These are phyloP conservation scores for Sepiola atlantica DNA, from an alignment of 2,888 invertebrate genomes.

Conservation along the genomic window DNA sequence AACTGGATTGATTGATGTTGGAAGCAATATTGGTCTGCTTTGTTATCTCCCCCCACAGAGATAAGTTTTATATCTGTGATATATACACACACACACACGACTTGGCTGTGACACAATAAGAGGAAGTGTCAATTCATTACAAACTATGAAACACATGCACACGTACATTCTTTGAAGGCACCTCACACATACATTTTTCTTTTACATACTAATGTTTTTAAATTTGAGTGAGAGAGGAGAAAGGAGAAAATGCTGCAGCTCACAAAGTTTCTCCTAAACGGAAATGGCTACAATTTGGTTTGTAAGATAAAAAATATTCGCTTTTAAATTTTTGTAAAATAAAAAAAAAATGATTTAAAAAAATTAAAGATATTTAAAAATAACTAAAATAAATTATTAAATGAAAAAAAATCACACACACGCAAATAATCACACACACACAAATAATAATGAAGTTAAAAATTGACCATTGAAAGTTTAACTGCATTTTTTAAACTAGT, in stretches of 20 bases:
- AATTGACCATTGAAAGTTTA: too few relatives aligned
- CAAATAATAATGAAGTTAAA: too few relatives aligned
- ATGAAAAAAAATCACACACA: too few relatives aligned
- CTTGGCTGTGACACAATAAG: neutral
- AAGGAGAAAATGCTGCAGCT: neutral
- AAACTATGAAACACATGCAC: neutral
- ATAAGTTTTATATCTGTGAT: conserved; percentile 32
- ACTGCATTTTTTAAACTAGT: too few relatives aligned
- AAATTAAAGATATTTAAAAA: too few relatives aligned
- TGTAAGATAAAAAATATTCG: too few relatives aligned
- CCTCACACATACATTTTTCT: too few relatives aligned
- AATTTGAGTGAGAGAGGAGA: neutral
- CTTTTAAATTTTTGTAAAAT: too few relatives aligned
- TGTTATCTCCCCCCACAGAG: conserved; percentile 32
- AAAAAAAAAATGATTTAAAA: too few relatives aligned
- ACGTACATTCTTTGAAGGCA: neutral
- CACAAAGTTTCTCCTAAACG: neutral
- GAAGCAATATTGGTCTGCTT: conserved; percentile 18
- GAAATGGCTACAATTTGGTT: neutral
- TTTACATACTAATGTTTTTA: neutral
- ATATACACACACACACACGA: neutral
- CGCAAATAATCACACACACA: too few relatives aligned
- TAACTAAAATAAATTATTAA: too few relatives aligned
- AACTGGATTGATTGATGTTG: neutral
- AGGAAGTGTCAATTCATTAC: neutral